Base-by-base conservation (phyloP, 2,113 vertebrate species). In the Tinamus guttatus region DNA sequence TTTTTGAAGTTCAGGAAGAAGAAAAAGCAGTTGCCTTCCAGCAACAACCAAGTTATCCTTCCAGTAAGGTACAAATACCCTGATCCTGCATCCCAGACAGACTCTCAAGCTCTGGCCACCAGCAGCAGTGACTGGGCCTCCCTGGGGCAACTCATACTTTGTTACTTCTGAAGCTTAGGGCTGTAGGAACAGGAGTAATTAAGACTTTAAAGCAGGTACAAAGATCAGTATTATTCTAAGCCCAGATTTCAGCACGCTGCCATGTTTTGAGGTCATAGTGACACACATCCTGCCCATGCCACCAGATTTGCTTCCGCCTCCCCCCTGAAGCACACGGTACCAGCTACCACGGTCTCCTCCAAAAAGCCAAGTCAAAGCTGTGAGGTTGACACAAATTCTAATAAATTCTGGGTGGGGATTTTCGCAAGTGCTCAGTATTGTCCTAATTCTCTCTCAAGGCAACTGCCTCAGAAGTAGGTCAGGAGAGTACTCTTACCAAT, bases 381-480 rank as follows among this genome's bases (percentile, higher is more conserved):
- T 38, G 56, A 93, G 24, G 22, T 38, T 84, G 69, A 88, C 24
- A 45, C 21, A 90, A 84, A 88, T 63, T 24, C 71, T 83, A 85
- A 81, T 52, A 68, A 71, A 90, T 89, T 95, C 67, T 86, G 92
- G 86, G 64, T 47, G 81, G 12, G 22, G 67, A 88, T 88, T 84
- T 93, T 81, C 76, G 75, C 41, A 60, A 34, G 64, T 22, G 54
- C 45, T 36, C 83, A 77, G 30, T 59, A 34, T 20, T 81, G 69
- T 41, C 96, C 92, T 92, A 94, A 83, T 81, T 94, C 2, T 1
- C 36, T 34, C 9, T 27, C 10, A 43, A 93, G 45, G n/a, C 82
- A 94, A 80, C 27, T 78, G 64, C 73, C 86, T 56, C 41, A 84
- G 60, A 93, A 94, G 68, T 86, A 95, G 92, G 94, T 62, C 86